Conservation (phyloP, 2,113 vertebrate species). For the Malaclemys terrapin region DNA sequence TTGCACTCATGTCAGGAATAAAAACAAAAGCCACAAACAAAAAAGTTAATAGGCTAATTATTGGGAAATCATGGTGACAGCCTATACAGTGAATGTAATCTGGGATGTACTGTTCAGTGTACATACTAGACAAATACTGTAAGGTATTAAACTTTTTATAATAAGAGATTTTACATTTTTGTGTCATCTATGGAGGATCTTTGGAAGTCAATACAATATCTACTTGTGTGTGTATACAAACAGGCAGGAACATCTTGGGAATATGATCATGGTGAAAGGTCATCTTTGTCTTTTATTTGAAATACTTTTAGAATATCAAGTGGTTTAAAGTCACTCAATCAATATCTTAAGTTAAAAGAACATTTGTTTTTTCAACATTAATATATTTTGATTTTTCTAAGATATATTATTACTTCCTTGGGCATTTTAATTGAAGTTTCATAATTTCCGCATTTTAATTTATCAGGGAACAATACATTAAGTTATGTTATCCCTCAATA, state of each 20-base stretch:
- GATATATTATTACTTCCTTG: neutral
- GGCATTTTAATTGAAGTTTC: conserved; percentile 42
- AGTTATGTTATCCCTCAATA: neutral
- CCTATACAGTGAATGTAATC: neutral
- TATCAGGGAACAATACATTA: neutral
- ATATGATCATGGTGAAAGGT: conserved; percentile 60
- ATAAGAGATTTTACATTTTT: neutral
- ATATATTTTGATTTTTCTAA: conserved; percentile 34
- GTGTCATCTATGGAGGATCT: neutral
- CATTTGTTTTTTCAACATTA: conserved; percentile 38
- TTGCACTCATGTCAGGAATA: fast-evolving
- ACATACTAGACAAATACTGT: neutral
- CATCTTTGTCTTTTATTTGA: conserved; percentile 66
- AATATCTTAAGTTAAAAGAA: conserved; percentile 64
- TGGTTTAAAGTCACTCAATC: conserved; percentile 67
- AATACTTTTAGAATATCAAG: conserved; percentile 69
- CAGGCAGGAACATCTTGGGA: conserved; percentile 48
- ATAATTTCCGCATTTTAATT: neutral
- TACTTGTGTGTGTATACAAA: conserved; percentile 45
- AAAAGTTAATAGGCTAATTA: neutral
- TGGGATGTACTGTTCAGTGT: neutral
- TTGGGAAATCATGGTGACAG: neutral
- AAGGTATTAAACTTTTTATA: neutral
- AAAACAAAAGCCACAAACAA: neutral
- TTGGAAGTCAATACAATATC: conserved; percentile 55